Evolutionary conservation across 2,113 vertebrate species (phyloP).

Genomic region (Micronycteris hirsuta): DNA sequence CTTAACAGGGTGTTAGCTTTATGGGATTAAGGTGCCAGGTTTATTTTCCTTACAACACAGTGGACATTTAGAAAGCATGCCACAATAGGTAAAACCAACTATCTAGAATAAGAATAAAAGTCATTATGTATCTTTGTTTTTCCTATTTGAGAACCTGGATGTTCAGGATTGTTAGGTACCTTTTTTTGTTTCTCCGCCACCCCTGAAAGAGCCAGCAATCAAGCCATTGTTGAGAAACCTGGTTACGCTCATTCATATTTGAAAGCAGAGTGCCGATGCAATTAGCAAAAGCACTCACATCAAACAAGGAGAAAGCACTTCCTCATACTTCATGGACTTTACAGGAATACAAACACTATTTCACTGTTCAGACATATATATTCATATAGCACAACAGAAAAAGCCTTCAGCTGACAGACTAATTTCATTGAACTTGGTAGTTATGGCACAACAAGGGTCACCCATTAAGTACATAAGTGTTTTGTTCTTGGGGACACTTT

Average conservation of each 20-base stretch:
- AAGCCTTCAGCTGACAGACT: slow-evolving; percentile 64
- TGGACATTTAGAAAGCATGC: neutral
- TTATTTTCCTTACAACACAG: neutral
- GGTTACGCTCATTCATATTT: neutral
- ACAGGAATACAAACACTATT: slow-evolving; percentile 58
- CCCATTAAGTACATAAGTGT: neutral
- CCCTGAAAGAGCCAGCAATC: neutral
- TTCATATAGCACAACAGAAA: slow-evolving; percentile 61
- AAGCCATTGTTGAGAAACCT: neutral
- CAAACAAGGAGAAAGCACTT: slow-evolving; percentile 47
- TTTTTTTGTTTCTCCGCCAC: neutral
- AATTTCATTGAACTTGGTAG: slow-evolving; percentile 39
- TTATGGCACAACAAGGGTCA: slow-evolving; percentile 22
- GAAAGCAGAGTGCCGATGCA: neutral
- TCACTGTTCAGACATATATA: slow-evolving; percentile 72
- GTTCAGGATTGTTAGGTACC: neutral
- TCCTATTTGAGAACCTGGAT: neutral
- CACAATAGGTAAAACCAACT: neutral
- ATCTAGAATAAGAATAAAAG: neutral
- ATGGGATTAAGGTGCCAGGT: accelerated
- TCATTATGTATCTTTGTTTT: neutral
- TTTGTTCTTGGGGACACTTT: slow-evolving; percentile 14
- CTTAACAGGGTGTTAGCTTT: neutral
- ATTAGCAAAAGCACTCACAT: neutral
- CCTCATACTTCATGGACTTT: slow-evolving; percentile 19